A percentile compares a stretch with the other conserved stretches of the same genome.
Conservation (phyloP, 2,797 vertebrate genomes). For the Fistularia commersonii region DNA sequence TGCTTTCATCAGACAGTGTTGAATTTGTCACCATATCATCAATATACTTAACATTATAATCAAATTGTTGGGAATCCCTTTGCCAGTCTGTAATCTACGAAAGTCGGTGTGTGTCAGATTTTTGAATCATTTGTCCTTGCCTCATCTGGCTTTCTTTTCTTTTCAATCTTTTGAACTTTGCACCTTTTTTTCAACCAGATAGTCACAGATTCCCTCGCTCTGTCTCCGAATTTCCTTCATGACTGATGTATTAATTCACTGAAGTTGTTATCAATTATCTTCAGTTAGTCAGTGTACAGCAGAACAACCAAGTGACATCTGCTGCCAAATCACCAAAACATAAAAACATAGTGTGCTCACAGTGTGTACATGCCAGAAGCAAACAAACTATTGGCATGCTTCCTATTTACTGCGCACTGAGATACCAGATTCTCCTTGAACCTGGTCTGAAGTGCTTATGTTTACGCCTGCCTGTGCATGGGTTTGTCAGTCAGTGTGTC, state of each 20-base stretch:
- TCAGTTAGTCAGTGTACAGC: constrained; percentile 36
- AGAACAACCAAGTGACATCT: constrained; percentile 47
- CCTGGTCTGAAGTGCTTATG: constrained; percentile 55
- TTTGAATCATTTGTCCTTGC: neutral
- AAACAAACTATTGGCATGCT: constrained; percentile 62
- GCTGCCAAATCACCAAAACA: constrained; percentile 55
- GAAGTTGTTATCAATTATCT: constrained; percentile 51
- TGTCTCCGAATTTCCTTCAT: constrained; percentile 1
- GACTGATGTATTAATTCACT: constrained; percentile 32
- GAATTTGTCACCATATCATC: constrained; percentile 56
- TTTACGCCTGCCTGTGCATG: constrained; percentile 39
- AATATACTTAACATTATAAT: constrained; percentile 57
- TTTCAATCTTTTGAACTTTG: constrained; percentile 8
- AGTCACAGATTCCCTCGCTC: neutral
- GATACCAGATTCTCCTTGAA: constrained; percentile 61
- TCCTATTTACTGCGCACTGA: constrained; percentile 56
- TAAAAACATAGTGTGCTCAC: constrained; percentile 56
- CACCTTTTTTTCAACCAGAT: neutral
- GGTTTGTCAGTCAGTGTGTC: constrained; percentile 51
- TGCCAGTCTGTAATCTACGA: constrained; percentile 14
- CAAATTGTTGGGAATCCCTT: constrained; percentile 38
- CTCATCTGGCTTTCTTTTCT: constrained; percentile 13
- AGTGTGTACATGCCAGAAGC: constrained; percentile 56
- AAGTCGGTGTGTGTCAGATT: constrained; percentile 6
- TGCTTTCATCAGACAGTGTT: constrained; percentile 48